Evolutionary conservation across 2,888 invertebrate genomes (phyloP).

Genomic region (Cosmia pyralina): DNA sequence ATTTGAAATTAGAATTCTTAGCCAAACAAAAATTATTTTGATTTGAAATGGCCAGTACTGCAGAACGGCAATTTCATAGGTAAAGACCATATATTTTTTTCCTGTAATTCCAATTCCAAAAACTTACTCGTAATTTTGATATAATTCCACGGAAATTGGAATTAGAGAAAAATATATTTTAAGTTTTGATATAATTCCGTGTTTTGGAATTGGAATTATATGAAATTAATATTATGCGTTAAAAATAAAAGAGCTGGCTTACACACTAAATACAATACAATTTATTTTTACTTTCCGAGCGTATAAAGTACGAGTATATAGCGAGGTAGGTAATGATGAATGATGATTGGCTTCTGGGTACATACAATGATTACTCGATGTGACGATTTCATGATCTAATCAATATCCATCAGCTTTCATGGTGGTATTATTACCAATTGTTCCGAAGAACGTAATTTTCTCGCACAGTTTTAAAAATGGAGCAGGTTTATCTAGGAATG

Average conservation of each 20-base stretch:
- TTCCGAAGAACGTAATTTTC: slow-evolving; percentile 19
- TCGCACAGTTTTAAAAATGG: slow-evolving; percentile 4
- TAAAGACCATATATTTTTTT: too few relatives aligned
- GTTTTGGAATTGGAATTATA: background rate
- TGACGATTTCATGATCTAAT: slow-evolving; percentile 43
- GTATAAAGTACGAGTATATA: background rate
- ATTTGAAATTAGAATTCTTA: too few relatives aligned
- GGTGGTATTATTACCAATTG: slow-evolving; percentile 45
- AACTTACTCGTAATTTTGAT: too few relatives aligned
- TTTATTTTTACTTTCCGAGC: slow-evolving; percentile 3
- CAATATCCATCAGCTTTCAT: slow-evolving; percentile 26
- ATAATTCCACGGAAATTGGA: too few relatives aligned
- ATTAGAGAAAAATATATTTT: too few relatives aligned
- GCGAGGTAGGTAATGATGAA: slow-evolving; percentile 1
- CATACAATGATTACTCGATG: slow-evolving; percentile 31
- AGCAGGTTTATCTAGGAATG: background rate
- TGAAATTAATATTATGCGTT: background rate
- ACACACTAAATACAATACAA: background rate
- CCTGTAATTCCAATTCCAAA: too few relatives aligned
- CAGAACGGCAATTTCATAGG: too few relatives aligned
- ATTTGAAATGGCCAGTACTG: too few relatives aligned
- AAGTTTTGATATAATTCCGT: background rate
- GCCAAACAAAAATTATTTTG: too few relatives aligned
- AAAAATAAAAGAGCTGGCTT: background rate
- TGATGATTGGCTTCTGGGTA: slow-evolving; percentile 33